These are phyloP conservation scores for Brachycybe producta DNA, from an alignment of 2,888 invertebrate genomes.

Conservation along the genomic window DNA sequence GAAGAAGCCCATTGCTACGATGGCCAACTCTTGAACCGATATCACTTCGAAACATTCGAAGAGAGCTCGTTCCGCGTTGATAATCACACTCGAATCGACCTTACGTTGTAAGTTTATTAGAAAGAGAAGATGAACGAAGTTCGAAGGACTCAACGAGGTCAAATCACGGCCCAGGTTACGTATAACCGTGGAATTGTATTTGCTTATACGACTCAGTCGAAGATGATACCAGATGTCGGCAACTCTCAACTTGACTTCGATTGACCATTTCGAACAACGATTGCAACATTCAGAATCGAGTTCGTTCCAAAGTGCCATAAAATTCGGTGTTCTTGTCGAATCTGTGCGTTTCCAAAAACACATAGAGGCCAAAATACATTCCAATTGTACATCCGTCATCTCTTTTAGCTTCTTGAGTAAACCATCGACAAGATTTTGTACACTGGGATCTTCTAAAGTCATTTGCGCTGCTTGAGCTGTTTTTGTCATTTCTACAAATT, in stretches of 20 bases:
- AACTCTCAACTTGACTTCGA: neutral
- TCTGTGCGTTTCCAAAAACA: neutral
- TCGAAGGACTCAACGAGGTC: neutral
- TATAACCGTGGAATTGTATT: constrained; percentile 6
- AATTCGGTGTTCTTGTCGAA: neutral
- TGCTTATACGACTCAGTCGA: neutral
- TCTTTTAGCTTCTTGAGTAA: neutral
- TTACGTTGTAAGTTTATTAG: constrained; percentile 9
- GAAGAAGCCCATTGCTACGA: constrained; percentile 10
- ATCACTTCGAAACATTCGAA: neutral
- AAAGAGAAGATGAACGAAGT: constrained; percentile 4
- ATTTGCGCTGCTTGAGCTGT: neutral
- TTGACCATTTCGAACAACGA: neutral
- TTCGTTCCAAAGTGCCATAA: neutral
- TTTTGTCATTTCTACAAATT: neutral
- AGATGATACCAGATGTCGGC: constrained; percentile 6
- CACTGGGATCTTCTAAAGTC: constrained; percentile 4
- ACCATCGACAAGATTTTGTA: too few species aligned
- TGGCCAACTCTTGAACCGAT: constrained; percentile 2
- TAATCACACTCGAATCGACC: neutral
- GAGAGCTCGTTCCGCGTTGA: neutral
- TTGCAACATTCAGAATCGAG: neutral
- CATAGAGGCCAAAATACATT: neutral
- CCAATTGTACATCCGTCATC: neutral
- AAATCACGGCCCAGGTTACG: neutral